phyloP scores from a whole-genome alignment of 2,888 invertebrate genomes.

The Sialis lutaria region DNA sequence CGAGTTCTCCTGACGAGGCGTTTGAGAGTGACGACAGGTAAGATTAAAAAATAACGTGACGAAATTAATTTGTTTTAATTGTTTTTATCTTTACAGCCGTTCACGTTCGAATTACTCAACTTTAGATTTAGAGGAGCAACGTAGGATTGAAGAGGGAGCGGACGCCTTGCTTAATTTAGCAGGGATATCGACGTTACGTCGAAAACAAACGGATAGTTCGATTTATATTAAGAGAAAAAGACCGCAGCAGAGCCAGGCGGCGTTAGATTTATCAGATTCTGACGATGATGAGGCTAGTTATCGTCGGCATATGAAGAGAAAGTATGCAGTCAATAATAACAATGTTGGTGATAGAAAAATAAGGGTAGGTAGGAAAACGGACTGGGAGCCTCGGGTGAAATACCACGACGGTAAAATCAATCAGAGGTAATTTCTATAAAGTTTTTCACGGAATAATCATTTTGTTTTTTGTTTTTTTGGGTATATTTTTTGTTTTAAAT shows the following conservation, averaged over 20 bases:
- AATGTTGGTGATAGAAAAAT: not conserved
- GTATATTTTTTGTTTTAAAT: too few species aligned
- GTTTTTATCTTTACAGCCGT: conserved; percentile 12
- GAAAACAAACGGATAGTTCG: not conserved
- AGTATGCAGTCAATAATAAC: not conserved
- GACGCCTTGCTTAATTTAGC: conserved; percentile 63
- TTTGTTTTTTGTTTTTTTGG: too few species aligned
- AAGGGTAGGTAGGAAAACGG: not conserved
- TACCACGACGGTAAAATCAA: not conserved
- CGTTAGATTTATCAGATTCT: not conserved
- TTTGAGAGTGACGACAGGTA: conserved; percentile 38
- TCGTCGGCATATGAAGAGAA: not conserved
- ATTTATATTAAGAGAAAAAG: not conserved
- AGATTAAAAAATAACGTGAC: conserved; percentile 4
- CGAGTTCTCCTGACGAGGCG: conserved; percentile 35
- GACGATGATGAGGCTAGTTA: not conserved
- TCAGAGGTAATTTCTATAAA: too few species aligned
- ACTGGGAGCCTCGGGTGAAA: not conserved
- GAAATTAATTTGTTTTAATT: not conserved
- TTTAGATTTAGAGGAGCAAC: conserved; percentile 43
- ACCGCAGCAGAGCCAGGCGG: not conserved
- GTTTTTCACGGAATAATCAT: too few species aligned
- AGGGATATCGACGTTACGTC: conserved; percentile 26
- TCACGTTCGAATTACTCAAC: conserved; percentile 7
- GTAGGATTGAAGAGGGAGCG: conserved; percentile 60